Evolutionary conservation across 2,888 invertebrate genomes (phyloP), one percentile per base, ranked within the genome.

Genomic region (Liopterus haemorrhoidalis): DNA sequence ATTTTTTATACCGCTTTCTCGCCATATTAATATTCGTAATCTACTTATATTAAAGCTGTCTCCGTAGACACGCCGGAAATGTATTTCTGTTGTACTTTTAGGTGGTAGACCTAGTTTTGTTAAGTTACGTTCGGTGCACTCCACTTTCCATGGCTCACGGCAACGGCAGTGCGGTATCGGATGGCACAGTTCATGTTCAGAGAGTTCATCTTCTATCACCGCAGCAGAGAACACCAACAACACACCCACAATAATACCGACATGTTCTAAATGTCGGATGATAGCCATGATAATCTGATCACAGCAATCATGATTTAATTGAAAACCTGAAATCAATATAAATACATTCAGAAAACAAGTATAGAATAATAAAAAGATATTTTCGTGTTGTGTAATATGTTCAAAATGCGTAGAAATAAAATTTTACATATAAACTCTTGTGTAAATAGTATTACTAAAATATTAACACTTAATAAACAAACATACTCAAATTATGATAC

Each of bases 21-120:
- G 74, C 82, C 82, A 82, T 46, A 65, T 56, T 50, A 82, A 60
- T 37, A 68, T 65, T 38, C 59, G 65, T 37, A 80, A n/a, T 63
- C 57, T 47, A 59, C 38, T 24, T 58, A 59, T 46, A 54, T 61
- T 25, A 57, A 53, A 20, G 38, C 42, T 37, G 14, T 49, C 54
- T 39, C 52, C 53, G 35, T 24, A 27, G 1, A 45, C 39, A 4
- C 28, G 8, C 2, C 14, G 16, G 12, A 45, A 15, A 5, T 38
- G 32, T n/a, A 45, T 12, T 12, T 45, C 33, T 11, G 18, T 8
- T 5, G 45, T 32, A 5, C 32, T 32, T n/a, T n/a, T n/a, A 12
- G 31, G 31, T 16, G 25, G 16, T 3, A 45, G 15, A 14, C 39
- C 45, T 18, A 45, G 19, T 8, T 25, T 20, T n/a, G 44, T 15